Evolutionary conservation across 2,113 vertebrate species (phyloP).

Genomic region (Spheniscus mendiculus): DNA sequence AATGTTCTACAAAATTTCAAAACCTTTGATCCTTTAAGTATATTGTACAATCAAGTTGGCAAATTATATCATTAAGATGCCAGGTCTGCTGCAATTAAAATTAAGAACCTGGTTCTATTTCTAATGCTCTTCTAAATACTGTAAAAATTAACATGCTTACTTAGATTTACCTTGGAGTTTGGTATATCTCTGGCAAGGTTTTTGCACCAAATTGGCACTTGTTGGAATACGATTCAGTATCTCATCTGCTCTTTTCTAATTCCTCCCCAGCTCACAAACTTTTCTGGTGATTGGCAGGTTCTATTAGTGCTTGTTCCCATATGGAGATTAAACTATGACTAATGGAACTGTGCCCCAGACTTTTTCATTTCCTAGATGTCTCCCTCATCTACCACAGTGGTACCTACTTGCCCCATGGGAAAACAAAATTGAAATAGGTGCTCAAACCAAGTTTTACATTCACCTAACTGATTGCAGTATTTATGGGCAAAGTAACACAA

Average conservation of each 20-base stretch:
- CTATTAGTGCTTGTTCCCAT: neutral
- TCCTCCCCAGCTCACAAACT: neutral
- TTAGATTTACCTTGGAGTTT: neutral
- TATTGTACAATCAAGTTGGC: neutral
- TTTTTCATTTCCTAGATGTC: neutral
- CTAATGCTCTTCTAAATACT: neutral
- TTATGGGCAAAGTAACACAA: neutral
- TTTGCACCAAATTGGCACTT: neutral
- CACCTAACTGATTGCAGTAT: neutral
- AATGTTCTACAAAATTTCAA: neutral
- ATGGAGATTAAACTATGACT: neutral
- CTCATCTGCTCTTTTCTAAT: neutral
- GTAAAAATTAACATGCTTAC: neutral
- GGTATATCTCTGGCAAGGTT: neutral
- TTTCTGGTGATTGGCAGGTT: neutral
- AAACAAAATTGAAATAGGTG: neutral
- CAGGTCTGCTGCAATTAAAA: neutral
- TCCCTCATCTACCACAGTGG: neutral
- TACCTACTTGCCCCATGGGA: neutral
- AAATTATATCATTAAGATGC: neutral
- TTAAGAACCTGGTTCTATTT: neutral
- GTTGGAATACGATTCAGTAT: neutral
- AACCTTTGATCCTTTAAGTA: neutral
- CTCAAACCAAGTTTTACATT: neutral
- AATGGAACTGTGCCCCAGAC: neutral